Evolutionary conservation across 2,888 invertebrate species (phyloP).

Genomic region (Oithona nana): DNA sequence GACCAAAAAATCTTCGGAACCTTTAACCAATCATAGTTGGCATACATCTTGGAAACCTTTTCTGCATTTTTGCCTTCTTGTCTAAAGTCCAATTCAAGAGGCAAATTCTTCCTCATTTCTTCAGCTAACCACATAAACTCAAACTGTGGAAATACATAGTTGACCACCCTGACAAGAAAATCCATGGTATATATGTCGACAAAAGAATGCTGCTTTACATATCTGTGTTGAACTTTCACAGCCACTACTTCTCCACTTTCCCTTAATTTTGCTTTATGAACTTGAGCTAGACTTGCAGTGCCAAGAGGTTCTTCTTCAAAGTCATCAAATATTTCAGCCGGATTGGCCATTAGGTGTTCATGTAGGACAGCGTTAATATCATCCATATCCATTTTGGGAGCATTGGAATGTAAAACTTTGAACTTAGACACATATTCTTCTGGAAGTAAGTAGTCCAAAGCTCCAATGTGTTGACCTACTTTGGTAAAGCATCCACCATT

Average conservation of each 20-base stretch:
- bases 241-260: slow-evolving; percentile 58
- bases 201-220: slow-evolving; percentile 64
- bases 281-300: slow-evolving; percentile 86
- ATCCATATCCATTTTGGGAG: slow-evolving; percentile 64
- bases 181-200: slow-evolving; percentile 96
- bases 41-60: slow-evolving; percentile 46
- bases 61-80: slow-evolving; percentile 84
- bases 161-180: slow-evolving; percentile 36
- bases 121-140: slow-evolving; percentile 90
- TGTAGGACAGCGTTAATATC: slow-evolving; percentile 64
- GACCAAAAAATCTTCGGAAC: slow-evolving; percentile 66
- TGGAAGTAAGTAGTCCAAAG: slow-evolving; percentile 82
- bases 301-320: slow-evolving; percentile 76
- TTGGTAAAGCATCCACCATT: slow-evolving; percentile 96
- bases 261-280: slow-evolving; percentile 60
- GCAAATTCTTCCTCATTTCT: slow-evolving; percentile 81
- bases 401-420: slow-evolving; percentile 74
- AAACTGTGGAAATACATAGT: slow-evolving; percentile 81
- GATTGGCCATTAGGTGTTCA: slow-evolving; percentile 66
- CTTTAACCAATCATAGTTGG: slow-evolving; percentile 52
- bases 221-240: slow-evolving; percentile 88
- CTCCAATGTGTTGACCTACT: slow-evolving; percentile 86
- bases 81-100: slow-evolving; percentile 69
- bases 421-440: slow-evolving; percentile 77
- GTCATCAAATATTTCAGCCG: slow-evolving; percentile 54